Percentiles rank a stretch among this genome's conserved stretches.
Evolutionary conservation across 2,888 invertebrate genomes (phyloP).

Genomic region (Lasioglossum lativentre): DNA sequence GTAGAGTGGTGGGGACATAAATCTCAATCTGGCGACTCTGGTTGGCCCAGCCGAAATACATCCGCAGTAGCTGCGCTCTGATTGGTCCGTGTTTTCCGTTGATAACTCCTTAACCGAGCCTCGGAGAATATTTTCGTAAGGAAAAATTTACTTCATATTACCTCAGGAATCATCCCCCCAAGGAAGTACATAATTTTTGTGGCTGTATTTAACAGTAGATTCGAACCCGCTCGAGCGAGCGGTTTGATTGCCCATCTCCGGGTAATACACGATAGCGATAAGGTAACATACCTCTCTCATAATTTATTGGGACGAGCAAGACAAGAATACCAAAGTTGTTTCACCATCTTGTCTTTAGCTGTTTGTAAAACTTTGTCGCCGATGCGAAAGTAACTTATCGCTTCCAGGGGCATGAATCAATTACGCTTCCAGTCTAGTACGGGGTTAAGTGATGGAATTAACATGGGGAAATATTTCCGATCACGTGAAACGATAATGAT

Average conservation of each 20-base stretch:
- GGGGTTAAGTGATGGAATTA: background rate
- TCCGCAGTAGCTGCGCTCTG: too few relatives aligned
- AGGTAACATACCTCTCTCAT: background rate
- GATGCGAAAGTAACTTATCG: background rate
- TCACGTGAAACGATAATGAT: background rate
- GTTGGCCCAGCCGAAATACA: too few relatives aligned
- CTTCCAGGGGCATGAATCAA: background rate
- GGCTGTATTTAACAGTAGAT: too few relatives aligned
- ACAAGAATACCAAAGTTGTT: background rate
- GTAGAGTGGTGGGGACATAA: too few relatives aligned
- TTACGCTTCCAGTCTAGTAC: background rate
- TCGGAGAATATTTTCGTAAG: too few relatives aligned
- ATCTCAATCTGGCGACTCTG: too few relatives aligned
- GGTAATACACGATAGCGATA: background rate
- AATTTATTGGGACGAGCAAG: background rate
- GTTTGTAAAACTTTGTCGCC: background rate
- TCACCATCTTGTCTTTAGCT: background rate
- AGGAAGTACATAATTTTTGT: too few relatives aligned
- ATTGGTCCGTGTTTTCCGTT: too few relatives aligned
- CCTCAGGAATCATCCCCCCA: too few relatives aligned
- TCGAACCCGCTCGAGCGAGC: background rate
- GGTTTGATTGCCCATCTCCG: background rate
- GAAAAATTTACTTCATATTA: too few relatives aligned
- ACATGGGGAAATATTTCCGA: background rate
- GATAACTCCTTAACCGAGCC: too few relatives aligned